A percentile compares a stretch with the other conserved stretches of the same genome.
phyloP scores from a whole-genome alignment of 2,888 invertebrate genomes.

The Macrosoma leucophasiata region DNA sequence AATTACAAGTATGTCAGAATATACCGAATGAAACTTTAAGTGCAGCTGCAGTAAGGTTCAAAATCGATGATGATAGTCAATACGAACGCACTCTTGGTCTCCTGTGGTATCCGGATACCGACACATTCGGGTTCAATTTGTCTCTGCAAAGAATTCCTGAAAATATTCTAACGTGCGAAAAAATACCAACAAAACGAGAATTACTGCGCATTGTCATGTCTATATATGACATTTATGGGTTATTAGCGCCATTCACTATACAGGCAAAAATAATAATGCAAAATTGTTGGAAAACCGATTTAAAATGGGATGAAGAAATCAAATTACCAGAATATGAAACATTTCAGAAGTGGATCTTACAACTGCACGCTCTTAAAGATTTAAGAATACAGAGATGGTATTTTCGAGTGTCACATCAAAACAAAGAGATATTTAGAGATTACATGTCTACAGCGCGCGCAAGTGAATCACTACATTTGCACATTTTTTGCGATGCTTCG shows the following conservation, averaged over 20 bases:
- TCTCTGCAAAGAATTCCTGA: conserved; percentile 6
- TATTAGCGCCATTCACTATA: conserved; percentile 9
- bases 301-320: conserved; percentile 12
- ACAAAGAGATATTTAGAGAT: neutral
- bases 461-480: conserved; percentile 9
- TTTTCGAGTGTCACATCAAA: neutral
- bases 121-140: conserved; percentile 8
- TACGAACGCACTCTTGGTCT: conserved; percentile 15
- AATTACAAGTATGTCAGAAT: neutral
- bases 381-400: conserved; percentile 14
- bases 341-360: conserved; percentile 10
- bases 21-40: conserved; percentile 9
- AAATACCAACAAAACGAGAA: conserved; percentile 16
- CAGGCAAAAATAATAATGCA: conserved; percentile 11
- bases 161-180: conserved; percentile 6
- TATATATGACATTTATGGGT: conserved; percentile 14
- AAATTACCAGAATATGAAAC: neutral
- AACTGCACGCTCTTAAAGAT: conserved; percentile 2
- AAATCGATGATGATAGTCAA: conserved; percentile 3
- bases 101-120: conserved; percentile 8
- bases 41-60: conserved; percentile 7
- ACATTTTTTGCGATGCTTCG: conserved; percentile 17
- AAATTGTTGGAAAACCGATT: conserved; percentile 9
- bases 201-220: conserved; percentile 10
- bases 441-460: conserved; percentile 1